Conservation (phyloP, 2,113 vertebrate species). For the Murina feae region DNA sequence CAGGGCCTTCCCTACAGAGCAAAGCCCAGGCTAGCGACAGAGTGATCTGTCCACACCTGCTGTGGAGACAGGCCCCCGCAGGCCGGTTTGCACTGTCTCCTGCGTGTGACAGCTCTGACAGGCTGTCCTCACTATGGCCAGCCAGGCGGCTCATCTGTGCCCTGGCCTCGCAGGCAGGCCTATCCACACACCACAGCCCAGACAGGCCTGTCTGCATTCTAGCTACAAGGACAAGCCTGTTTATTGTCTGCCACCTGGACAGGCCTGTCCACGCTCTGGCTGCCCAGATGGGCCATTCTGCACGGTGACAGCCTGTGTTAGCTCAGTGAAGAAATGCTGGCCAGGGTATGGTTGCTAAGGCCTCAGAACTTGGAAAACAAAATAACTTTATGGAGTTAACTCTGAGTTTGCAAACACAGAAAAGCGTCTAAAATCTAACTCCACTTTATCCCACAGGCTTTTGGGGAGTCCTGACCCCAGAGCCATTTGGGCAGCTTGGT, state of each 20-base stretch:
- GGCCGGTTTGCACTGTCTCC: neutral
- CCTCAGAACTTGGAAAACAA: constrained; percentile 18
- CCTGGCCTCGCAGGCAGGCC: neutral
- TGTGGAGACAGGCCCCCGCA: neutral
- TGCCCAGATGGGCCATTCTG: neutral
- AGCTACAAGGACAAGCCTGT: neutral
- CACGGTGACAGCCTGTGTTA: neutral
- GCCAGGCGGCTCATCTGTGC: neutral
- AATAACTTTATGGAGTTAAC: constrained; percentile 44
- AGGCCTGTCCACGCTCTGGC: neutral
- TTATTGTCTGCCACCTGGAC: neutral
- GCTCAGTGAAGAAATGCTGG: neutral
- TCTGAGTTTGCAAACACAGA: constrained; percentile 24
- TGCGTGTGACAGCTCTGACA: neutral
- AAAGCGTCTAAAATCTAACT: neutral
- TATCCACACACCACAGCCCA: neutral
- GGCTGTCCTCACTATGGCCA: neutral
- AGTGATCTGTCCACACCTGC: neutral
- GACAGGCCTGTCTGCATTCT: neutral
- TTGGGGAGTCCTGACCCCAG: neutral
- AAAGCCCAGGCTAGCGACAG: neutral
- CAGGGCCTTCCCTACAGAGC: neutral
- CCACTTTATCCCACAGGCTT: neutral
- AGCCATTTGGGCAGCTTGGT: neutral
- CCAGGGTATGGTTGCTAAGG: neutral